phyloP scores from a whole-genome alignment of 2,888 invertebrate species.

The Stegana nigrithorax region DNA sequence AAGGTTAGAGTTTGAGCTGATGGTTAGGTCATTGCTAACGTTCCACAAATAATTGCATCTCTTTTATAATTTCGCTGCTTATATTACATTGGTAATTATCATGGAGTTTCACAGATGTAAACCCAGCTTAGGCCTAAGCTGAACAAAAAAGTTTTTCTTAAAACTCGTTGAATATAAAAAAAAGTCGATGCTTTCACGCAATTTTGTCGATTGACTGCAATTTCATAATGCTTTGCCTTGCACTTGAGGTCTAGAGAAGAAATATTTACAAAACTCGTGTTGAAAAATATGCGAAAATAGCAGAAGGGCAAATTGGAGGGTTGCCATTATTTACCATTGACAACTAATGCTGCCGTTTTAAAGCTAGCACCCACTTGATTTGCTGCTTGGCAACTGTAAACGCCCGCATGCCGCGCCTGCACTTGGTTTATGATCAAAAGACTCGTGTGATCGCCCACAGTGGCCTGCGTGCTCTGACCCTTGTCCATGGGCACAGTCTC shows the following conservation, averaged over 20 bases:
- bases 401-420: conserved; percentile 74
- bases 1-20: conserved; percentile 18
- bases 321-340: conserved; percentile 75
- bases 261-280: conserved; percentile 8
- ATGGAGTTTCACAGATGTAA: neutral
- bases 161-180: too few relatives aligned
- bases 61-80: neutral
- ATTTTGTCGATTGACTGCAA: too few relatives aligned
- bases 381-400: conserved; percentile 72
- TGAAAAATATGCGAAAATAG: too few relatives aligned
- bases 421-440: conserved; percentile 74
- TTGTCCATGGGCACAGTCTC: conserved; percentile 34
- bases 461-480: conserved; percentile 54
- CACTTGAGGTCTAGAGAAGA: conserved; percentile 23
- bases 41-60: too few relatives aligned
- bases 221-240: too few relatives aligned
- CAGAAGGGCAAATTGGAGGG: too few relatives aligned
- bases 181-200: too few relatives aligned
- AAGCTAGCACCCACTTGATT: conserved; percentile 72
- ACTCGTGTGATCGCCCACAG: conserved; percentile 68
- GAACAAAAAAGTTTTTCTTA: too few relatives aligned
- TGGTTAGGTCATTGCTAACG: conserved; percentile 30
- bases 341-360: conserved; percentile 71
- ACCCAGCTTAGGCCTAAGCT: too few relatives aligned
- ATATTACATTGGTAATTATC: neutral